A percentile compares a stretch with the other conserved stretches of the same genome.
Evolutionary conservation across 2,113 vertebrate genomes (phyloP).

Genomic region (Clinocottus analis): DNA sequence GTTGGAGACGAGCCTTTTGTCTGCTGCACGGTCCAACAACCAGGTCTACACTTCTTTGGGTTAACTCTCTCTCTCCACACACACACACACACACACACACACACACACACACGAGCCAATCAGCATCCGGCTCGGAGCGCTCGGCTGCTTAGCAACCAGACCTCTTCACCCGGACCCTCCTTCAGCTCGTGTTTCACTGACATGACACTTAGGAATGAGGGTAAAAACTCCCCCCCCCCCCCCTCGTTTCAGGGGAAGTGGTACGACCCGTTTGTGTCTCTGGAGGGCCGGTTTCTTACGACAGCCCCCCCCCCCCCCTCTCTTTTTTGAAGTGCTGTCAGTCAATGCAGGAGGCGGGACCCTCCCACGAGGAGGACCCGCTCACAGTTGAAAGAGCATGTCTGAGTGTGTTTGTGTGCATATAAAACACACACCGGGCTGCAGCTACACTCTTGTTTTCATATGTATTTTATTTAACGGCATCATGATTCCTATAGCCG

Average conservation of each 20-base stretch:
- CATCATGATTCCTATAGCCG: no score
- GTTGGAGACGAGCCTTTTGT: no score
- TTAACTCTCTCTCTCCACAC: constrained; percentile 20
- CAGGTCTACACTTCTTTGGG: constrained; percentile 4
- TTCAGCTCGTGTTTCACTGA: constrained; percentile 69
- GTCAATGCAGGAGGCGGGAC: constrained; percentile 32
- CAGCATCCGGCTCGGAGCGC: constrained; percentile 41
- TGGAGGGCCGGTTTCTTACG: constrained; percentile 31
- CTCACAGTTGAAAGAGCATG: constrained; percentile 54
- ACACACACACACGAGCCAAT: neutral
- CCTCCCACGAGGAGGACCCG: constrained; percentile 26
- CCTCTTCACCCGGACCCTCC: constrained; percentile 35
- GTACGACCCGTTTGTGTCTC: constrained; percentile 28
- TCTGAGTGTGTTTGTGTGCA: constrained; percentile 42
- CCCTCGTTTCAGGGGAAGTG: neutral
- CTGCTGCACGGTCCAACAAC: neutral
- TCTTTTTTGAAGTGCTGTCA: constrained; percentile 55
- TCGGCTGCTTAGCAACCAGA: constrained; percentile 71
- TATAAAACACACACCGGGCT: constrained; percentile 18
- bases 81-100: neutral
- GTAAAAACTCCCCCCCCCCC: constrained; percentile 32
- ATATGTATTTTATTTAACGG: neutral
- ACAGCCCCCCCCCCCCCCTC: neutral
- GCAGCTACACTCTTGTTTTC: neutral
- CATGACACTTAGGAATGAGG: constrained; percentile 64